Base-by-base conservation (phyloP, 2,888 invertebrate genomes). In the Drosophila macrothrix region DNA sequence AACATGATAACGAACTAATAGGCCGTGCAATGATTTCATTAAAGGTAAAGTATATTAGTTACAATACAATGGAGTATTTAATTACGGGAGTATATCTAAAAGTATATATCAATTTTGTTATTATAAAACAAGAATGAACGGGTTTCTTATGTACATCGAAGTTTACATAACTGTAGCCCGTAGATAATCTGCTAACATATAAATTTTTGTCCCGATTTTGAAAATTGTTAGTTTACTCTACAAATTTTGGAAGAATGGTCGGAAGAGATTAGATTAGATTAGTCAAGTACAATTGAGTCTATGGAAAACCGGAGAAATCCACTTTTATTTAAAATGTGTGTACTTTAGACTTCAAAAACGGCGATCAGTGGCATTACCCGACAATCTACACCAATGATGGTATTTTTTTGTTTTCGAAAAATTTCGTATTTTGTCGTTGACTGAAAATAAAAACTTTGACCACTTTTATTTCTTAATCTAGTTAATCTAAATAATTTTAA, bases 1-100 rank as follows among this genome's bases (percentile, higher is more conserved):
- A 96, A 94, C 98, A 96, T 93, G 96, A 98, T 82, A 99, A 99
- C 92, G 99, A 99, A 94, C 96, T 99, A 67, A 97, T 99, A 71
- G 99, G 99, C 1, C 96, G 96, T 71, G 96, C 98, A 52, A 96
- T 96, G 91, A 96, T 99, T 90, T 96, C 96, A 19, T 94, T 99
- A 6, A 97, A 96, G 80, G 91, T 82, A 43, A 14, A 37, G 25
- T 55, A 71, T 35, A 33, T 28, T 2, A 29, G 2, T 22, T 5
- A 22, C 9, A 50, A 19, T 19, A 19, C 5, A 33, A 33, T 53
- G 14, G 12, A 43, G 2, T 43, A 25, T 22, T 25, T 46, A 46
- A 22, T 16, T 46, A 22, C 4, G 7, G 2, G 1, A 46, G 16
- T 16, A 46, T 22, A 46, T 43, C 16, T 16, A 16, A 46, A 46